Evolutionary conservation across 2,888 invertebrate genomes (phyloP).

Genomic region (Microdon myrmicae): DNA sequence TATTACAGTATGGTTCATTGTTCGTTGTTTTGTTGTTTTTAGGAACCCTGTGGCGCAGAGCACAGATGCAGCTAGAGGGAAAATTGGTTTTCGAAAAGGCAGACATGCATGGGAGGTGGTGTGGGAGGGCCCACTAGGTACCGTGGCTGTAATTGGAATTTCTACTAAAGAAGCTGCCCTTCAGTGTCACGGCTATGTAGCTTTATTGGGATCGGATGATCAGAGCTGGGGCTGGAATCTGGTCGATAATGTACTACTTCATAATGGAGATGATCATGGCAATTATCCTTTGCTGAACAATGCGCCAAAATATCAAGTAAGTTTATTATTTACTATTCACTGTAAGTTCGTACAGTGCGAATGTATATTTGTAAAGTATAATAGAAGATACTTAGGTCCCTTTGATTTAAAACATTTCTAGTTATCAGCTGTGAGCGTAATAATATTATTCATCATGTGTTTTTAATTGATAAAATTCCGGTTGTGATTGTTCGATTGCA

Average conservation of each 20-base stretch:
- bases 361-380: background rate
- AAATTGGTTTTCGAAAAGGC: conserved; percentile 90
- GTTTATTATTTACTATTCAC: background rate
- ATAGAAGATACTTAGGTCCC: too few species aligned
- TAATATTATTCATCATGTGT: too few species aligned
- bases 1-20: background rate
- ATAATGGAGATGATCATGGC: conserved; percentile 95
- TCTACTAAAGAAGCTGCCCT: conserved; percentile 93
- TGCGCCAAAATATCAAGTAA: conserved; percentile 96
- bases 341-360: background rate
- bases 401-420: too few species aligned
- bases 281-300: conserved; percentile 94
- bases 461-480: too few species aligned
- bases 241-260: conserved; percentile 95
- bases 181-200: conserved; percentile 95
- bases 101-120: conserved; percentile 98
- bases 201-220: conserved; percentile 93
- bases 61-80: conserved; percentile 92
- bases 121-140: conserved; percentile 98
- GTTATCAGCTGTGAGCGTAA: too few species aligned
- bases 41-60: conserved; percentile 98
- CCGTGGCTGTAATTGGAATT: conserved; percentile 96
- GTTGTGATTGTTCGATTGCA: too few species aligned
- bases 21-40: conserved; percentile 42
- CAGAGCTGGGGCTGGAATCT: conserved; percentile 99